Conservation (phyloP, 2,888 invertebrate species). For the Drosophila neotestacea region DNA sequence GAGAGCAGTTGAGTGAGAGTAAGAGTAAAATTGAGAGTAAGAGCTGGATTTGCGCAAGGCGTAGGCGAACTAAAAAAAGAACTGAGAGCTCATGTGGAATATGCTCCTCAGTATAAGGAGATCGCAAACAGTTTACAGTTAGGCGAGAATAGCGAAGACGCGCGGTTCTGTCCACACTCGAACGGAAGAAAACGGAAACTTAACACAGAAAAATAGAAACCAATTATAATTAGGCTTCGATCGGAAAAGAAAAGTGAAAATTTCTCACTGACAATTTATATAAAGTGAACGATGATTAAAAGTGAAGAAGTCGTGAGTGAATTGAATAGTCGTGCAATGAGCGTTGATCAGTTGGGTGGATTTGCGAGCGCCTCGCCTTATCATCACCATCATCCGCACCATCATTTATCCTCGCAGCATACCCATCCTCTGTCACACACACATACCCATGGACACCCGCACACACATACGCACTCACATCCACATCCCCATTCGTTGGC, state of each 20-base stretch:
- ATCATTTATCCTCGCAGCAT: slow-evolving; percentile 43
- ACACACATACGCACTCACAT: slow-evolving; percentile 33
- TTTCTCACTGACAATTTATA: slow-evolving; percentile 5
- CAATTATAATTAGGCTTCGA: neutral
- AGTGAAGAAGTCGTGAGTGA: slow-evolving; percentile 82
- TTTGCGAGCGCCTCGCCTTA: slow-evolving; percentile 56
- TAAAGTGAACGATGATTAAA: slow-evolving; percentile 79
- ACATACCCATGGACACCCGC: slow-evolving; percentile 30
- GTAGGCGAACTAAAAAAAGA: slow-evolving; percentile 75
- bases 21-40: slow-evolving; percentile 31
- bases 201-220: slow-evolving; percentile 4
- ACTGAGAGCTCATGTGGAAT: slow-evolving; percentile 45
- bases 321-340: slow-evolving; percentile 60
- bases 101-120: slow-evolving; percentile 1
- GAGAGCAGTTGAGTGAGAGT: slow-evolving; percentile 19
- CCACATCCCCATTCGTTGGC: slow-evolving; percentile 36
- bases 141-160: slow-evolving; percentile 72
- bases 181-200: slow-evolving; percentile 25
- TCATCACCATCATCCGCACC: slow-evolving; percentile 62
- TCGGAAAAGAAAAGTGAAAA: slow-evolving; percentile 30
- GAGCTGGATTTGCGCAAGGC: slow-evolving; percentile 63
- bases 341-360: slow-evolving; percentile 59
- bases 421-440: slow-evolving; percentile 42
- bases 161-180: slow-evolving; percentile 55
- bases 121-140: slow-evolving; percentile 65